A percentile compares a stretch with the other conserved stretches of the same genome.
Conservation (phyloP, 2,888 invertebrate genomes). For the Trypoxylon attenuatum region DNA sequence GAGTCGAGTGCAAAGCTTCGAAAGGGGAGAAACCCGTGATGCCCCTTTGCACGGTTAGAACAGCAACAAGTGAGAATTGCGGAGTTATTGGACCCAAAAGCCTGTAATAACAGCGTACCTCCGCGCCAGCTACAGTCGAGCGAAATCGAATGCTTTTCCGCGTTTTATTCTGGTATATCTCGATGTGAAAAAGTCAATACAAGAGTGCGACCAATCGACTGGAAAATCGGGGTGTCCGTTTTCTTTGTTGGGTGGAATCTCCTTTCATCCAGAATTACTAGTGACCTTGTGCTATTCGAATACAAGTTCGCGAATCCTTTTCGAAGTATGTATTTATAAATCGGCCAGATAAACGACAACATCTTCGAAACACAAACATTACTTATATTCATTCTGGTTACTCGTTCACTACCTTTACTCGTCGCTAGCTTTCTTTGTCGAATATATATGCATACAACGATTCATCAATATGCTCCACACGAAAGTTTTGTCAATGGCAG, state of each 20-base stretch:
- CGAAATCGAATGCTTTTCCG: slow-evolving; percentile 33
- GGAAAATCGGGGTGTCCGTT: slow-evolving; percentile 35
- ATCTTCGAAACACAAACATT: too few relatives aligned
- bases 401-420: too few relatives aligned
- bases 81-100: slow-evolving; percentile 50
- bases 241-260: slow-evolving; percentile 16
- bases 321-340: too few relatives aligned
- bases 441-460: slow-evolving; percentile 14
- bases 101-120: slow-evolving; percentile 41
- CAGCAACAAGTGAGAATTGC: slow-evolving; percentile 50
- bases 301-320: too few relatives aligned
- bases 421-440: too few relatives aligned
- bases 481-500: slow-evolving; percentile 33
- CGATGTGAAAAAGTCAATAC: slow-evolving; percentile 43
- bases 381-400: too few relatives aligned
- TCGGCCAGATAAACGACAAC: too few relatives aligned
- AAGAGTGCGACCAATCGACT: slow-evolving; percentile 18
- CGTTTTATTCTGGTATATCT: slow-evolving; percentile 35
- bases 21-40: slow-evolving; percentile 17
- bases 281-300: too few relatives aligned
- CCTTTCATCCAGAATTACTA: too few relatives aligned
- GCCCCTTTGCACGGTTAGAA: slow-evolving; percentile 18
- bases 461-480: slow-evolving; percentile 40
- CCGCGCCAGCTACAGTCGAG: slow-evolving; percentile 19
- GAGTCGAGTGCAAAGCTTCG: background rate